Evolutionary conservation across 2,113 vertebrate genomes (phyloP), one percentile per base, ranked within the genome.

Genomic region (Chaetorhynchus papuensis): DNA sequence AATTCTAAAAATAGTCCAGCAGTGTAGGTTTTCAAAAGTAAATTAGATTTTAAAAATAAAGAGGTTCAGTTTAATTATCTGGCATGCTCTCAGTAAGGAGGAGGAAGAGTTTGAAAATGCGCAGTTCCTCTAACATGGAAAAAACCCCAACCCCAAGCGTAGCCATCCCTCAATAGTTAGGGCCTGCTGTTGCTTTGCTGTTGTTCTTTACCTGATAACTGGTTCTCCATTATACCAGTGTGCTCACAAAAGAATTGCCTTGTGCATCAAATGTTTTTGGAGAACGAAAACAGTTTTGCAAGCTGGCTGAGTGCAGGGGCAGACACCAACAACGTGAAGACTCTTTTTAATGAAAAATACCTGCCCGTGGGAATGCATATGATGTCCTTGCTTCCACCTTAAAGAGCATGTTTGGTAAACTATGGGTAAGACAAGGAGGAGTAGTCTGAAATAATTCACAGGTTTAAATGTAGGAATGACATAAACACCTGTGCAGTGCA

Each of bases 1-100:
- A 72, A 27, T 31, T 31, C 88, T 94, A 92, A 96, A 94, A 95
- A 82, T 96, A 96, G 83, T 65, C 49, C 37, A 87, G 41, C 56
- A 84, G 72, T 7, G 6, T 87, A 56, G 71, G 33, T 89, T 95
- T 94, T 84, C 79, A 78, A 82, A 93, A 95, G n/a, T 83, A 93
- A 96, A 96, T 94, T 92, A 87, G 83, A 78, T 94, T 90, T 95
- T 84, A 57, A 93, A 96, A 96, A 78, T 90, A 90, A 90, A 94
- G 76, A 89, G 5, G 37, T 89, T 90, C n/a, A 21, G 76, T 94
- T 87, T 94, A 92, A 96, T 96, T 93, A 78, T 92, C 85, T 95
- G 85, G 50, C 63, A 24, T 45, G 39, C 45, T 85, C 26, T 95
- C 52, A 81, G 75, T 65, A 49, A 86, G 87, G 74, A 81, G 90